Conservation (phyloP, 2,888 invertebrate genomes). For the Heliconius charithonia region DNA sequence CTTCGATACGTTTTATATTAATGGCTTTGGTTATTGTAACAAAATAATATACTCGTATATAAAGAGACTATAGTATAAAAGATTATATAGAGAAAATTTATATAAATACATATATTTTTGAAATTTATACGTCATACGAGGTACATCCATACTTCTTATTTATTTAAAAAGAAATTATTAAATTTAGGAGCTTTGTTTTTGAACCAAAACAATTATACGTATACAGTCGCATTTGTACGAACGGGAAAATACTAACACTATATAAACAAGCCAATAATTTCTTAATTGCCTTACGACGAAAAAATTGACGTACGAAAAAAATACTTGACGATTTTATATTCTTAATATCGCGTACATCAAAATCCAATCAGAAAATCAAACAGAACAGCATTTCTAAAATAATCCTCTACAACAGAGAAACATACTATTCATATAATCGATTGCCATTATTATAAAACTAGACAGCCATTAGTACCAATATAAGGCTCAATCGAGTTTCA, state of each 20-base stretch:
- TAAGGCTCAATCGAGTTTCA: slow-evolving; percentile 49
- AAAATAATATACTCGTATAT: neutral
- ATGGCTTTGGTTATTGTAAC: neutral
- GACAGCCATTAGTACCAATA: slow-evolving; percentile 18
- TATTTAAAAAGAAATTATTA: neutral
- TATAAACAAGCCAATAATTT: no score
- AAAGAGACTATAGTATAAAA: neutral
- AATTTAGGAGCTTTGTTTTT: no score
- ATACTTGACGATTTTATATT: neutral
- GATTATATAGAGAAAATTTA: neutral
- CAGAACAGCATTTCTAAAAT: neutral
- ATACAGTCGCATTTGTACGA: neutral
- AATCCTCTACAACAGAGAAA: neutral
- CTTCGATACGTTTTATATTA: slow-evolving; percentile 24
- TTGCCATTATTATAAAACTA: slow-evolving; percentile 1
- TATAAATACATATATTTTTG: neutral
- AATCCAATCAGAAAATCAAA: neutral
- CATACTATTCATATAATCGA: neutral
- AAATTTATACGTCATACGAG: neutral
- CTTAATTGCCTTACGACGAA: neutral
- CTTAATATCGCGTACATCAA: neutral
- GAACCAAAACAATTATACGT: neutral
- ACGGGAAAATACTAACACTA: neutral
- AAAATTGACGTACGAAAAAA: neutral
- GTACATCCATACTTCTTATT: neutral